Conservation (phyloP, 2,888 invertebrate genomes). For the Tenthredo livida region DNA sequence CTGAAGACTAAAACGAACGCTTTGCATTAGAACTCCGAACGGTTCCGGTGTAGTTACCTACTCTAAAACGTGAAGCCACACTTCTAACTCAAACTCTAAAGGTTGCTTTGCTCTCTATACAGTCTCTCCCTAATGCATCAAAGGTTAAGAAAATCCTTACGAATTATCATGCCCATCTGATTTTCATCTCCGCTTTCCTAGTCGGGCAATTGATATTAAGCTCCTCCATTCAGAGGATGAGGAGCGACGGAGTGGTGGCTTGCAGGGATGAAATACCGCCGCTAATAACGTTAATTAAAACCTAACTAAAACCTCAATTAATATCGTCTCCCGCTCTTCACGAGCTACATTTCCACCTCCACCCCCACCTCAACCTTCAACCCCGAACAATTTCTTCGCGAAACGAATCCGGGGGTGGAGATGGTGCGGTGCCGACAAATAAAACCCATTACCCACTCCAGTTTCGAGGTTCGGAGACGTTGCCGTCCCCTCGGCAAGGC, state of each 20-base stretch:
- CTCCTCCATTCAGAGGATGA: not conserved
- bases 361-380: slow-evolving; percentile 8
- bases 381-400: slow-evolving; percentile 58
- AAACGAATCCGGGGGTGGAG: slow-evolving; percentile 60
- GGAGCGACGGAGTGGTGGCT: slow-evolving; percentile 32
- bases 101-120: not conserved
- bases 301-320: slow-evolving; percentile 74
- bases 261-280: slow-evolving; percentile 58
- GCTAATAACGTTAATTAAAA: slow-evolving; percentile 77
- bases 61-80: slow-evolving; percentile 21
- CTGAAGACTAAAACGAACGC: slow-evolving; percentile 7
- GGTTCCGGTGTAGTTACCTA: not conserved
- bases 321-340: slow-evolving; percentile 66
- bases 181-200: slow-evolving; percentile 15
- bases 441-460: slow-evolving; percentile 77
- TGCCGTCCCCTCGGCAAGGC: slow-evolving; percentile 53
- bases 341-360: slow-evolving; percentile 4
- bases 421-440: slow-evolving; percentile 70
- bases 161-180: slow-evolving; percentile 24
- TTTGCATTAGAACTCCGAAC: slow-evolving; percentile 32
- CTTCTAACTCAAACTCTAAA: not conserved
- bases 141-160: not conserved
- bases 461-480: slow-evolving; percentile 46
- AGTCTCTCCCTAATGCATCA: not conserved
- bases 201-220: slow-evolving; percentile 50